These are phyloP conservation scores for Metopolophium dirhodum DNA, from an alignment of 1,140 invertebrate genomes.

Conservation along the genomic window DNA sequence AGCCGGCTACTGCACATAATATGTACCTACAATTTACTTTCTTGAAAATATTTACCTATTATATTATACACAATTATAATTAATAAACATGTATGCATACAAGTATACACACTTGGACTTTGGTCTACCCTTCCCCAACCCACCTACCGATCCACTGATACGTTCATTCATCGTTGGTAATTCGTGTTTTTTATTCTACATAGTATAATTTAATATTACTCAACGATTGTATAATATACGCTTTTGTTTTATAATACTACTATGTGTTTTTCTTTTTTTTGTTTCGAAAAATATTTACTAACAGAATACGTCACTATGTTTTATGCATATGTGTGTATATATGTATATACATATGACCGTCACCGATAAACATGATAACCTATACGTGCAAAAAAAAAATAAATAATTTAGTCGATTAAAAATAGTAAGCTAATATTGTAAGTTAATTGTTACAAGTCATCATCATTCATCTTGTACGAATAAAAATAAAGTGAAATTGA, in stretches of 20 bases:
- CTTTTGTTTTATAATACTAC: not conserved
- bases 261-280: not conserved
- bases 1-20: too few relatives aligned
- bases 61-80: not conserved
- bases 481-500: not conserved
- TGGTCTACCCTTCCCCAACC: not conserved
- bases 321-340: not conserved
- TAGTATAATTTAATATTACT: not conserved
- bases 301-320: not conserved
- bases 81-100: not conserved
- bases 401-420: not conserved
- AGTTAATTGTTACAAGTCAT: not conserved
- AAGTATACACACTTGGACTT: not conserved
- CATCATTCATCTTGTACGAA: not conserved
- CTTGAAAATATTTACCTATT: not conserved
- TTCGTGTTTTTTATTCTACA: not conserved
- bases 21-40: not conserved
- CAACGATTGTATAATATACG: not conserved
- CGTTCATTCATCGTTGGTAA: not conserved
- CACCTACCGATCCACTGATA: not conserved
- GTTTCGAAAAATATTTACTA: not conserved
- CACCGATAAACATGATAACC: not conserved
- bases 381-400: not conserved
- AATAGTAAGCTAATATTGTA: not conserved
- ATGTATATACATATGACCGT: not conserved